Conservation (phyloP, 2,113 vertebrate species). For the Channa argus region DNA sequence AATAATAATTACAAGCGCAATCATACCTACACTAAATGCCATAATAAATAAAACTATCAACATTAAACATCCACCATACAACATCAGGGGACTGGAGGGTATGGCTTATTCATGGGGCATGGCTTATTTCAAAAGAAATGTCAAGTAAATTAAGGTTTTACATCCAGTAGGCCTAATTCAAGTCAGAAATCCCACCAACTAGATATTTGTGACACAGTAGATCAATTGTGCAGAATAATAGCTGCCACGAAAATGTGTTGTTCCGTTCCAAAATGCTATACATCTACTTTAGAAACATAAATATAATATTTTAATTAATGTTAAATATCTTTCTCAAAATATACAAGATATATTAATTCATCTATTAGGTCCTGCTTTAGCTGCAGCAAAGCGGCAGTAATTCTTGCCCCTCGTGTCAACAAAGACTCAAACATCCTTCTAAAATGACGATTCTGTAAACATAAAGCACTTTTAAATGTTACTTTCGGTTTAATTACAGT, state of each 20-base stretch:
- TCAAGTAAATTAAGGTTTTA: conserved; percentile 78
- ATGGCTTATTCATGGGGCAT: conserved; percentile 82
- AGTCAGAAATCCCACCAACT: conserved; percentile 64
- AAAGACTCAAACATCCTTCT: conserved; percentile 53
- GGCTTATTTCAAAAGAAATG: conserved; percentile 81
- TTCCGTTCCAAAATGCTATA: conserved; percentile 66
- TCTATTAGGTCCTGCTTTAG: conserved; percentile 59
- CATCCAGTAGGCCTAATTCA: conserved; percentile 78
- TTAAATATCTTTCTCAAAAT: conserved; percentile 65
- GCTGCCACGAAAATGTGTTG: conserved; percentile 77
- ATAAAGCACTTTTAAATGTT: conserved; percentile 52
- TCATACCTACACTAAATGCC: conserved; percentile 78
- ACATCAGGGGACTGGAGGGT: conserved; percentile 73
- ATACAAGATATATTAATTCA: conserved; percentile 63
- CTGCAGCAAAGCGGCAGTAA: conserved; percentile 47
- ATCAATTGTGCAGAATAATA: conserved; percentile 78
- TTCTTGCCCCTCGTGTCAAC: conserved; percentile 25
- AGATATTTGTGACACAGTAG: conserved; percentile 68
- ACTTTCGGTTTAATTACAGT: conserved; percentile 27
- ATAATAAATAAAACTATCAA: conserved; percentile 77
- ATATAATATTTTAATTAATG: conserved; percentile 44
- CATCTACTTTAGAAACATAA: conserved; percentile 71
- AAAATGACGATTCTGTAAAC: conserved; percentile 57
- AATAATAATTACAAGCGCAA: conserved; percentile 79
- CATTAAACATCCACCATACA: conserved; percentile 79